phyloP scores from a whole-genome alignment of 2,888 invertebrate genomes.

The Pseudolycoriella hygida region DNA sequence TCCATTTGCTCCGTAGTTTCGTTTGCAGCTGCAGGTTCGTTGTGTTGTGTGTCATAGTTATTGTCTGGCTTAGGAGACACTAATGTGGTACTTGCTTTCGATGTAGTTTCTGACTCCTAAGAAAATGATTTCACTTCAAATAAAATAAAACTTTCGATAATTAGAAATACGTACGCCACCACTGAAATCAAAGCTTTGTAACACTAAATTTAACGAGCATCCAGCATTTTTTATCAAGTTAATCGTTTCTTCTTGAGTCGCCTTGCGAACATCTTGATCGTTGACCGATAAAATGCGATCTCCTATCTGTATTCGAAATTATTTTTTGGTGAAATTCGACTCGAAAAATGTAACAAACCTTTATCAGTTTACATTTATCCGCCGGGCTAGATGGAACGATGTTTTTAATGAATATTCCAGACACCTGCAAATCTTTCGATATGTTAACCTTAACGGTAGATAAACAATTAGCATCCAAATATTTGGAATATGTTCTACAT shows the following conservation, averaged over 20 bases:
- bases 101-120: too few relatives aligned
- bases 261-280: constrained; percentile 72
- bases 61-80: too few relatives aligned
- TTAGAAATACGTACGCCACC: neutral
- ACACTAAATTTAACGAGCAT: constrained; percentile 74
- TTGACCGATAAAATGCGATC: constrained; percentile 54
- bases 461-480: too few relatives aligned
- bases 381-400: constrained; percentile 90
- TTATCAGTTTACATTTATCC: constrained; percentile 68
- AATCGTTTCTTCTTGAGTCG: constrained; percentile 87
- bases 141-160: too few relatives aligned
- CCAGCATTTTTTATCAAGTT: constrained; percentile 83
- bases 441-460: constrained; percentile 17
- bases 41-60: too few relatives aligned
- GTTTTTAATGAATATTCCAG: constrained; percentile 96
- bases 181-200: constrained; percentile 44
- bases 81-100: too few relatives aligned
- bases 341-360: constrained; percentile 34
- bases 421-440: constrained; percentile 52
- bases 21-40: too few relatives aligned
- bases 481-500: constrained; percentile 2
- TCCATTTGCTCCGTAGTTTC: too few relatives aligned
- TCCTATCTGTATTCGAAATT: constrained; percentile 17
- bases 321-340: neutral
- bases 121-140: too few relatives aligned